Evolutionary conservation across 2,797 vertebrate species (phyloP).

Genomic region (Parambassis ranga): DNA sequence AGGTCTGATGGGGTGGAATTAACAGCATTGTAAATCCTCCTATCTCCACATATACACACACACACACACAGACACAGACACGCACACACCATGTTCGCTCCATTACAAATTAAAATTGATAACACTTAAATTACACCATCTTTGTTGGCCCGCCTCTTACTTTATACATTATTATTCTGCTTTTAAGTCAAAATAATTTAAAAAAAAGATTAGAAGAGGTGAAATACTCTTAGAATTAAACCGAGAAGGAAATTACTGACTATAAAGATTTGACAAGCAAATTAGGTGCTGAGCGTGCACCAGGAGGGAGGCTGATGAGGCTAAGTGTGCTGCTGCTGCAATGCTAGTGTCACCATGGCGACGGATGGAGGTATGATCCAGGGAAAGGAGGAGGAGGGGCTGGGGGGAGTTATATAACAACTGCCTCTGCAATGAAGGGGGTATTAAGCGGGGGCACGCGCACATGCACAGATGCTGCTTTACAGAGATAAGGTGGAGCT

Average conservation of each 20-base stretch:
- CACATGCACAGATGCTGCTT: neutral
- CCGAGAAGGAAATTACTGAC: neutral
- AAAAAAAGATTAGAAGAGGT: no score
- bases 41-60: slow-evolving; percentile 8
- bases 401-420: slow-evolving; percentile 48
- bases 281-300: slow-evolving; percentile 10
- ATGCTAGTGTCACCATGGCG: slow-evolving; percentile 61
- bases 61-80: neutral
- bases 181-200: neutral
- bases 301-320: slow-evolving; percentile 8
- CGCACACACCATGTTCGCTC: no score
- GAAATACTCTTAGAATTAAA: no score
- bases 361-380: slow-evolving; percentile 48
- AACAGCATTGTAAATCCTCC: slow-evolving; percentile 47
- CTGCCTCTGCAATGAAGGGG: slow-evolving; percentile 28
- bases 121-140: neutral
- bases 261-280: slow-evolving; percentile 26
- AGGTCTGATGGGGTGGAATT: slow-evolving; percentile 26
- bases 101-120: no score
- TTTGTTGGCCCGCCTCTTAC: neutral
- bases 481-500: neutral
- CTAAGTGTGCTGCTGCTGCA: slow-evolving; percentile 44
- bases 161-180: neutral
- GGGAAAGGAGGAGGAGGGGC: neutral
- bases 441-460: neutral